phyloP scores from a whole-genome alignment of 2,113 vertebrate species.

The Phaethon lepturus region DNA sequence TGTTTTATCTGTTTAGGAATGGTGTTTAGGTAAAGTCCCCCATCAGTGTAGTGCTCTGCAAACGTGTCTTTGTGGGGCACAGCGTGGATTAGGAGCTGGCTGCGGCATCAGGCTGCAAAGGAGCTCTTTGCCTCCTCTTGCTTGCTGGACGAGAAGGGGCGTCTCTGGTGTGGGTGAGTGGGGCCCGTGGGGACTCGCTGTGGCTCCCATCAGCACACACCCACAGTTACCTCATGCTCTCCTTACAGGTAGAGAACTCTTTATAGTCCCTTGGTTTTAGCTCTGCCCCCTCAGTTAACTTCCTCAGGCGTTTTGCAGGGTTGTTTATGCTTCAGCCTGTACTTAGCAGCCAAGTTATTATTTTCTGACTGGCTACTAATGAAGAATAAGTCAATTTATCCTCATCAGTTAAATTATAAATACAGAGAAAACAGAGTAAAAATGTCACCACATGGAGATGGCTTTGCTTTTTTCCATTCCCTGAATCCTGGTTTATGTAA shows the following conservation, averaged over 20 bases:
- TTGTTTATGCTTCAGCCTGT: constrained; percentile 26
- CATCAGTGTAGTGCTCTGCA: not conserved
- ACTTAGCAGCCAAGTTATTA: constrained; percentile 36
- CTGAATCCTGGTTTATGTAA: constrained; percentile 66
- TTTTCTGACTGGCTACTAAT: constrained; percentile 28
- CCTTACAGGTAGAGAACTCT: not conserved
- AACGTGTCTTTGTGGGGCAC: not conserved
- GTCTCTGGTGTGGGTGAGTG: not conserved
- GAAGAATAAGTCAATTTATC: constrained; percentile 41
- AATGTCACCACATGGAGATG: constrained; percentile 50
- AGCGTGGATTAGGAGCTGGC: not conserved
- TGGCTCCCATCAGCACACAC: not conserved
- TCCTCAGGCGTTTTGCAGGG: not conserved
- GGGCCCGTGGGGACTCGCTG: accelerated
- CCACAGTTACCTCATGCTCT: not conserved
- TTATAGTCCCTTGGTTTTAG: not conserved
- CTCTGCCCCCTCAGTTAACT: not conserved
- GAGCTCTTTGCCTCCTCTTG: not conserved
- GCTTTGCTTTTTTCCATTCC: constrained; percentile 58
- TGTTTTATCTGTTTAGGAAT: not conserved
- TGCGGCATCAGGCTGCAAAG: not conserved
- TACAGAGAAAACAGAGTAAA: constrained; percentile 37
- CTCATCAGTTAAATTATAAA: constrained; percentile 50
- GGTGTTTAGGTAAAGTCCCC: not conserved
- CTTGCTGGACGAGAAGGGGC: not conserved